A percentile compares a stretch with the other conserved stretches of the same genome.
Evolutionary conservation across 2,113 vertebrate genomes (phyloP).

Genomic region (Podocnemis expansa): DNA sequence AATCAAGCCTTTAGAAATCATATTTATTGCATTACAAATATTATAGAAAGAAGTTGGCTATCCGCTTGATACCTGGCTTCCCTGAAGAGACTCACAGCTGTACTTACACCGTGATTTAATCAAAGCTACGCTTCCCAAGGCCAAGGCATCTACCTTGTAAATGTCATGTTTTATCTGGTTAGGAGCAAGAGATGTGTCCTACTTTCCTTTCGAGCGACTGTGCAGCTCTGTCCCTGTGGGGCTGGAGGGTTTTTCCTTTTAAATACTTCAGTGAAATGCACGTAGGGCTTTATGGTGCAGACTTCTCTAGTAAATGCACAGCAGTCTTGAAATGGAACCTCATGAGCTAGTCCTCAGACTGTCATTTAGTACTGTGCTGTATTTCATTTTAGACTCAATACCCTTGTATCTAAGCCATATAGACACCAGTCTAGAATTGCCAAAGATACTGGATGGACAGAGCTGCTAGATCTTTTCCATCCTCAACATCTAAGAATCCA

Average conservation of each 20-base stretch:
- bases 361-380: fast-evolving
- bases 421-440: not conserved
- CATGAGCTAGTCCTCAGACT: not conserved
- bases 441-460: not conserved
- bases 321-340: not conserved
- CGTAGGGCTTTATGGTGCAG: not conserved
- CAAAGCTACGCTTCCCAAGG: not conserved
- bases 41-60: not conserved
- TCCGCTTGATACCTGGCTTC: not conserved
- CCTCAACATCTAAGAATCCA: not conserved
- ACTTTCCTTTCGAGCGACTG: not conserved
- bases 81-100: not conserved
- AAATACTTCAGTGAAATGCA: not conserved
- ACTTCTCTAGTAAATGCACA: not conserved
- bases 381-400: not conserved
- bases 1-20: not conserved
- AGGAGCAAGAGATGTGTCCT: constrained; percentile 18
- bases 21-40: not conserved
- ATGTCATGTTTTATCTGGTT: not conserved
- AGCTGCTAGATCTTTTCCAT: not conserved
- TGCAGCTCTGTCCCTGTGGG: not conserved
- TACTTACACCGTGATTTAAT: not conserved
- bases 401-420: not conserved
- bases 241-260: not conserved
- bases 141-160: not conserved